Base-by-base conservation (phyloP, 2,113 vertebrate species). In the Poeciliopsis turrubarensis region DNA sequence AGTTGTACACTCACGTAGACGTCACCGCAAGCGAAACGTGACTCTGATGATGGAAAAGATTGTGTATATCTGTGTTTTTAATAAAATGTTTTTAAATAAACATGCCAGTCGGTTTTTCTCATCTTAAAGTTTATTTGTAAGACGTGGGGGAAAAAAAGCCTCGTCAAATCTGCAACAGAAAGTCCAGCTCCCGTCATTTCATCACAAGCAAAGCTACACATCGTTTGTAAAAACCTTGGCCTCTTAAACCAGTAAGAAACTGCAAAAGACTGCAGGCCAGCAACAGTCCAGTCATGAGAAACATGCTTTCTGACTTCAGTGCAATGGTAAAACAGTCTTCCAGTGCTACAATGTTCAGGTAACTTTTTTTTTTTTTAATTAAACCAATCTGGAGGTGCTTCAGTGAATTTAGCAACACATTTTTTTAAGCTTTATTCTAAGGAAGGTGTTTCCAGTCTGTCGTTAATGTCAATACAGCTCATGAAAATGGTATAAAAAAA, bases 1-100 rank as follows among this genome's bases (percentile, higher is more conserved):
- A 78, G 44, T 85, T 77, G 0, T 99, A 98, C 70, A 73, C 73
- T 0, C 90, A 95, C 0, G 89, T 97, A 67, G 94, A 95, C 0
- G 94, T 94, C 60, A 82, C 51, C 1, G 0, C 61, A 5, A 10
- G 76, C 11, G 69, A 89, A 3, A 81, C 93, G 44, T 61, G 39
- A 72, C 57, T 72, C 65, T 2, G 8, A 68, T 10, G 5, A 19
- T 26, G 2, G 51, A 57, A 57, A 15, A 30, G 26, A 32, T 63
- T 47, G 75, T 69, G 31, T 65, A 22, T 51, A 26, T 25, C 2
- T 70, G 7, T 77, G 22, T 74, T 41, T 84, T 73, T 75, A 72
- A 84, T 77, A 1, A 39, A 39, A 60, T 70, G 1, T 17, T 71
- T 78, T 82, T 61, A 25, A 41, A 83, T 60, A 5, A 62, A 84